Evolutionary conservation across 1,140 invertebrate genomes (phyloP), one percentile per base, ranked within the genome.

Genomic region (Sycobia sp.): DNA sequence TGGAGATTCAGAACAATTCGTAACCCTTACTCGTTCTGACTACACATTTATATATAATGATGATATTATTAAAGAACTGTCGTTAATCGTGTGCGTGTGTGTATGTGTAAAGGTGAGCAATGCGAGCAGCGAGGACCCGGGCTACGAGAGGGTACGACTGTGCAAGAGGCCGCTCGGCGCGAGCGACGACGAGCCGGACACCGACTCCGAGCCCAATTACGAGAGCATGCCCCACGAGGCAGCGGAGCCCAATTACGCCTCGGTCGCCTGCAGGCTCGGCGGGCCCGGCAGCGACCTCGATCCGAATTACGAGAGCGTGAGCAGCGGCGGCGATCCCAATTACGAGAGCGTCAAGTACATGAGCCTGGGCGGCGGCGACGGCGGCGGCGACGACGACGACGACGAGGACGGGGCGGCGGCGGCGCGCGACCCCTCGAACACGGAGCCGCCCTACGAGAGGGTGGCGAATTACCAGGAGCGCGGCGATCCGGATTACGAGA

Each of bases 231-330:
- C 86, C 0, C 85, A 87, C 66, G 78, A 81, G 29, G 7, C 71
- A 0, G 60, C 59, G 0, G 82, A 84, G 38, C 81, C 80, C 0
- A 82, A 81, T 69, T 84, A 84, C 54, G 79, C 82, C 0, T 84
- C 84, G 0, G 75, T 86, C 2, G 86, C 85, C 1, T 87, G 87
- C 66, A 85, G 85, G 4, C 87, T 85, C 1, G 87, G 86, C 7
- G 87, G 86, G 5, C 14, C 47, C 11, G 79, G 80, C 34, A 91
- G 89, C 67, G 89, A 91, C 72, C 86, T 85, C 0, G 88, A 89
- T 73, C 87, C 88, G 1, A 90, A 90, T 69, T 90, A 90, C 63
- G 88, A 90, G 69, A 88, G 87, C 0, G 87, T 89, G 0, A 84
- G 84, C 23, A 84, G 84, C 23, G 75, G 82, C 46, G 55, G 55